Evolutionary conservation across 53 echinoderm and acorn worm species (phyloP).

Genomic region (Mesocentrotus franciscanus): DNA sequence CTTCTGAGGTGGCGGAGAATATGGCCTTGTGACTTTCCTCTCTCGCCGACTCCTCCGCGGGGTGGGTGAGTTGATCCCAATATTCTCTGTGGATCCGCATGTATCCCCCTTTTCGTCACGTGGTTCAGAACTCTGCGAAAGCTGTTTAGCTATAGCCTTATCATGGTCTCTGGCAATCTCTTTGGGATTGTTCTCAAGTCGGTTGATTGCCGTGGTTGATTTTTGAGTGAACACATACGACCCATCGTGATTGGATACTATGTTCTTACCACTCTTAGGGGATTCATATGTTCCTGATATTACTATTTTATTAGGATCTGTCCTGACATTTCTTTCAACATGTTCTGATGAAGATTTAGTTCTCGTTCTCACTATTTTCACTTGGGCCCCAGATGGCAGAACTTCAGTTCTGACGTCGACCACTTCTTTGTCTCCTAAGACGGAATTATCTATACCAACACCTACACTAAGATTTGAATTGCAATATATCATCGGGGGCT

Average conservation of each 20-base stretch:
- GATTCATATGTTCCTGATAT: background rate
- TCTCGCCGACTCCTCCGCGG: background rate
- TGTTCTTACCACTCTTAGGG: background rate
- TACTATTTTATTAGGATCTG: background rate
- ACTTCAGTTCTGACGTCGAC: background rate
- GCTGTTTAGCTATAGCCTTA: background rate
- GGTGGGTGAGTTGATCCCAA: background rate
- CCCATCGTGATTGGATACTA: background rate
- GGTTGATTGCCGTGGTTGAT: background rate
- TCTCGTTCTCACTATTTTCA: background rate
- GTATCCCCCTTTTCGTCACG: background rate
- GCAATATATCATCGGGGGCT: background rate
- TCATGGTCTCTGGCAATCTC: background rate
- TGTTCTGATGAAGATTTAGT: background rate
- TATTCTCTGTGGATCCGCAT: background rate
- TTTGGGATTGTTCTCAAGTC: background rate
- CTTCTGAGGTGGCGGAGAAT: background rate
- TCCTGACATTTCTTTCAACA: background rate
- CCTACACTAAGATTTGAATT: background rate
- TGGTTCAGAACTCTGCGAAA: background rate
- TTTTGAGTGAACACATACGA: background rate
- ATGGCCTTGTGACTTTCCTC: background rate
- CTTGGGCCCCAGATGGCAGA: background rate
- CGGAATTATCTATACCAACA: background rate
- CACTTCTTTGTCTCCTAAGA: background rate